Evolutionary conservation across 2,797 vertebrate species (phyloP).

Genomic region (Melanotaenia boesemani): DNA sequence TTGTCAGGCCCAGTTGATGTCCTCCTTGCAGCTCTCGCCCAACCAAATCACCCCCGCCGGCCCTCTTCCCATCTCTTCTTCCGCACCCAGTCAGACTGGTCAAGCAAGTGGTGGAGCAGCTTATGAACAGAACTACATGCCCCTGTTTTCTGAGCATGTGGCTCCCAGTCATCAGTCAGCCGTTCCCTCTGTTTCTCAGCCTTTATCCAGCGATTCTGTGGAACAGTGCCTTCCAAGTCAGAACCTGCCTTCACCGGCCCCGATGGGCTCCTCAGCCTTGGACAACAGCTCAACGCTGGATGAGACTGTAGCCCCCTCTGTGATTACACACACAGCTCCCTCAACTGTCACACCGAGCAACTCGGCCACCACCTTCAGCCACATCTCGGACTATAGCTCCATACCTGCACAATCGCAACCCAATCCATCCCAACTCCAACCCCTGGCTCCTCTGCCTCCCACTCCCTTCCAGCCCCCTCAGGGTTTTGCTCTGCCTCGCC

Average conservation of each 20-base stretch:
- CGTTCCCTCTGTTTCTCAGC: slow-evolving; percentile 48
- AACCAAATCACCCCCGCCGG: slow-evolving; percentile 80
- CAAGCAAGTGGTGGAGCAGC: slow-evolving; percentile 61
- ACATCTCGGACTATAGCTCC: slow-evolving; percentile 78
- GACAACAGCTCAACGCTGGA: slow-evolving; percentile 47
- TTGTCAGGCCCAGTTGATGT: slow-evolving; percentile 76
- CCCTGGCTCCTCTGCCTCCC: slow-evolving; percentile 69
- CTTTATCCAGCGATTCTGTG: slow-evolving; percentile 72
- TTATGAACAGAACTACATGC: slow-evolving; percentile 85
- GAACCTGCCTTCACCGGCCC: slow-evolving; percentile 48
- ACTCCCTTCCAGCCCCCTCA: slow-evolving; percentile 66
- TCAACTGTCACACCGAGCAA: slow-evolving; percentile 84
- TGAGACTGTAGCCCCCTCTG: slow-evolving; percentile 72
- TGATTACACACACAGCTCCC: slow-evolving; percentile 88
- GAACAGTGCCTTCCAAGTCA: slow-evolving; percentile 77
- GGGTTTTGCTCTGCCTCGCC: slow-evolving; percentile 87
- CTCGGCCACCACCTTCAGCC: slow-evolving; percentile 87
- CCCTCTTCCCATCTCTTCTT: slow-evolving; percentile 73
- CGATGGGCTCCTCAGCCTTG: slow-evolving; percentile 60
- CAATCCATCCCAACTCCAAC: slow-evolving; percentile 80
- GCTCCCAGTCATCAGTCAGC: slow-evolving; percentile 46
- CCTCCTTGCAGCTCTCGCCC: slow-evolving; percentile 77
- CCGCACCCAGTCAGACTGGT: slow-evolving; percentile 75
- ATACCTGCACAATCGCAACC: slow-evolving; percentile 69
- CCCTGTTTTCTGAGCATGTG: slow-evolving; percentile 83